These are phyloP conservation scores for Lepidochrysops patricia DNA, from an alignment of 2,888 invertebrate species.

Conservation along the genomic window DNA sequence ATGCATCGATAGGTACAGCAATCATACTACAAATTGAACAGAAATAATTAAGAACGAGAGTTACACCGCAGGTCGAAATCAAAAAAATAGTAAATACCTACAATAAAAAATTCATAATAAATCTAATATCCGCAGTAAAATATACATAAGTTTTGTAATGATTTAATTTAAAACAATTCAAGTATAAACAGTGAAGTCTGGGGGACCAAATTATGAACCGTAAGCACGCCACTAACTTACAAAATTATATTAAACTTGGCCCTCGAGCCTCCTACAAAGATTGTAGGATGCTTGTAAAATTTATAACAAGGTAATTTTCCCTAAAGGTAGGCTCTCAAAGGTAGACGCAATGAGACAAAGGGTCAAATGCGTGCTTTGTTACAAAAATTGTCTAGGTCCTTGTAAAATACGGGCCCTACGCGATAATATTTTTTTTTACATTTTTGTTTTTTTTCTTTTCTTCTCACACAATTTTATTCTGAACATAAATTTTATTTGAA, in stretches of 20 bases:
- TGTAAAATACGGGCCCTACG: neutral
- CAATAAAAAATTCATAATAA: too few relatives aligned
- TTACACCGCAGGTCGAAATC: too few relatives aligned
- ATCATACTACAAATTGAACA: too few relatives aligned
- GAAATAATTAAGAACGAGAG: too few relatives aligned
- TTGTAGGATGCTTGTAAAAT: constrained; percentile 15
- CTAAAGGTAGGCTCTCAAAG: constrained; percentile 3
- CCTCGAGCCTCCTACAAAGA: constrained; percentile 7
- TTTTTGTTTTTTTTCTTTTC: neutral
- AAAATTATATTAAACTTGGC: constrained; percentile 7
- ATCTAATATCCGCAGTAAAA: too few relatives aligned
- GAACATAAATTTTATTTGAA: neutral
- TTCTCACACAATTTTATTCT: neutral
- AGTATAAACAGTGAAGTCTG: neutral
- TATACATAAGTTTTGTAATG: too few relatives aligned
- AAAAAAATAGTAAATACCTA: too few relatives aligned
- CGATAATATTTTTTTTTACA: neutral
- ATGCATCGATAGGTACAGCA: too few relatives aligned
- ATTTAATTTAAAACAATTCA: neutral
- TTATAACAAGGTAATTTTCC: constrained; percentile 13
- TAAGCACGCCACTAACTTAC: neutral
- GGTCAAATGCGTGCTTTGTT: constrained; percentile 14
- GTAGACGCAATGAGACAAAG: constrained; percentile 13
- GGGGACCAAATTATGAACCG: neutral
- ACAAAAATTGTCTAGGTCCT: constrained; percentile 1